Conservation (phyloP, 2,888 invertebrate genomes). For the Mythimna loreyi region DNA sequence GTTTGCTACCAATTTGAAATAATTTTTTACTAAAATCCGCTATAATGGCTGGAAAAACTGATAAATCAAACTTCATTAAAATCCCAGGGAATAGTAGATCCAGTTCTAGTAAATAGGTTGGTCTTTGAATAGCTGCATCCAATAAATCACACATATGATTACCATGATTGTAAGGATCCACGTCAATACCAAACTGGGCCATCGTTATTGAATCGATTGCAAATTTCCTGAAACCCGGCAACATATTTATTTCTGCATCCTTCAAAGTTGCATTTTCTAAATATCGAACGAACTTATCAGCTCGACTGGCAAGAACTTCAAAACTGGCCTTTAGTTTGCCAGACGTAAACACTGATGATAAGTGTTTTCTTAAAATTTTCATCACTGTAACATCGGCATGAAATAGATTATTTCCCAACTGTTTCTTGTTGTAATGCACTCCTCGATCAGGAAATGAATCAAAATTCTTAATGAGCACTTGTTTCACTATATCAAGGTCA, state of each 20-base stretch:
- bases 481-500: conserved; percentile 76
- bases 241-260: conserved; percentile 60
- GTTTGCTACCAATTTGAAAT: conserved; percentile 52
- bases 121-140: conserved; percentile 56
- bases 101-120: conserved; percentile 63
- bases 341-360: conserved; percentile 74
- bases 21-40: conserved; percentile 64
- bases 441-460: conserved; percentile 74
- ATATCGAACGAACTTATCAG: conserved; percentile 70
- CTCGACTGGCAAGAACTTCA: conserved; percentile 62
- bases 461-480: conserved; percentile 77
- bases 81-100: conserved; percentile 69
- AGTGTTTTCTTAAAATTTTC: conserved; percentile 69
- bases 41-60: conserved; percentile 58
- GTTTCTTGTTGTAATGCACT: conserved; percentile 68
- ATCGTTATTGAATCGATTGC: conserved; percentile 64
- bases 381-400: conserved; percentile 70
- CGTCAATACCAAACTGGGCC: conserved; percentile 61
- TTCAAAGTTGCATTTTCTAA: conserved; percentile 56
- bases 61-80: conserved; percentile 61
- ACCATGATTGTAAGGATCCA: conserved; percentile 65
- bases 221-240: conserved; percentile 63
- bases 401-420: conserved; percentile 75
- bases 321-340: conserved; percentile 73
- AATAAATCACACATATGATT: conserved; percentile 56